Percentiles rank a stretch among this genome's conserved stretches.
Conservation (phyloP, 2,113 vertebrate species). For the Ovis canadensis region DNA sequence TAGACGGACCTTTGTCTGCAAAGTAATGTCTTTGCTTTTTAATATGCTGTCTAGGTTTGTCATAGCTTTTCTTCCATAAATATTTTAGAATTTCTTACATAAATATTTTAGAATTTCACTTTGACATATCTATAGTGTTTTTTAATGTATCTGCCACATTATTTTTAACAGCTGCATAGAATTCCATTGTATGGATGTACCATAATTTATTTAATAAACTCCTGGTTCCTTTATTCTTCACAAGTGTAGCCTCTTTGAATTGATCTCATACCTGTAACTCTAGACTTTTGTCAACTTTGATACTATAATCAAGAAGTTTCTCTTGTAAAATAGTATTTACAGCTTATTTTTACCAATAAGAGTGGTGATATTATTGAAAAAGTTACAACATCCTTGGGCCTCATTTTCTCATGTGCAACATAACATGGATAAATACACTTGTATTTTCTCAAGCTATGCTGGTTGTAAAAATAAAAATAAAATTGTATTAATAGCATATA, state of each 20-base stretch:
- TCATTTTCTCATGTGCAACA: neutral
- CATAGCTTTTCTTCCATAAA: neutral
- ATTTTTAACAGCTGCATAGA: neutral
- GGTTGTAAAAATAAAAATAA: slow-evolving; percentile 1
- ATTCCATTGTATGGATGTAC: neutral
- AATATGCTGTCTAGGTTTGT: neutral
- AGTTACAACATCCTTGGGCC: neutral
- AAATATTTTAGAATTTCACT: neutral
- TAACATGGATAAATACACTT: neutral
- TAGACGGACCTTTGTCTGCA: neutral
- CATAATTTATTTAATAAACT: neutral
- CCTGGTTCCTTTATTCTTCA: neutral
- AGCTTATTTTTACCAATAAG: slow-evolving; percentile 23
- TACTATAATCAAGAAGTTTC: neutral
- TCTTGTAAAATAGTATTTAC: neutral
- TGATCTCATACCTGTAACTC: neutral
- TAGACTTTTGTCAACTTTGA: neutral
- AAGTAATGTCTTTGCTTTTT: neutral
- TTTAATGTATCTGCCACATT: neutral
- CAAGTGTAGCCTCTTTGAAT: neutral
- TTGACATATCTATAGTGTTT: neutral
- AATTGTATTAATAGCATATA: neutral
- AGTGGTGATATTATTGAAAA: neutral
- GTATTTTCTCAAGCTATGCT: neutral
- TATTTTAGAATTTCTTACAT: neutral